These are phyloP conservation scores for Mesoligia furuncula DNA, from an alignment of 2,888 invertebrate species.

Conservation along the genomic window DNA sequence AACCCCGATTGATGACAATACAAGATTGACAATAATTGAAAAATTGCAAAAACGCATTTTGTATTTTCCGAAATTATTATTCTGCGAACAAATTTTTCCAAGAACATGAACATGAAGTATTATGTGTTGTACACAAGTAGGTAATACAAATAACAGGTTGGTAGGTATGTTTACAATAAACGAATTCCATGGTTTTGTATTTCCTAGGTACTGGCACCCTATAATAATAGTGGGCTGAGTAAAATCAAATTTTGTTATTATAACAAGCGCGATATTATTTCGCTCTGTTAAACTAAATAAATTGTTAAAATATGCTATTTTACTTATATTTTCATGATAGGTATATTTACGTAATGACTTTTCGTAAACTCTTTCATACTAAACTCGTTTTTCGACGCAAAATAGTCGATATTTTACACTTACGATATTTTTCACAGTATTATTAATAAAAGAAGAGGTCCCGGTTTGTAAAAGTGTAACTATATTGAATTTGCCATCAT, in stretches of 20 bases:
- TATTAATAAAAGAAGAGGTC: too few relatives aligned
- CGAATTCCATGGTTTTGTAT: background rate
- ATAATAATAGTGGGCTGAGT: background rate
- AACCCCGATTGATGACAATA: too few relatives aligned
- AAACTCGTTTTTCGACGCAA: background rate
- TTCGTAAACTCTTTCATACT: background rate
- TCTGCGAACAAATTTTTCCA: background rate
- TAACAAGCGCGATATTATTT: background rate
- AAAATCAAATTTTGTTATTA: background rate
- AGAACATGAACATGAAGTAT: background rate
- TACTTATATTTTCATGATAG: background rate
- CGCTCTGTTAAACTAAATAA: too few relatives aligned
- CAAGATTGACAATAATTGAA: background rate
- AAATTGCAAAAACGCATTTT: background rate
- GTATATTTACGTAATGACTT: background rate
- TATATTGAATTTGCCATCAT: background rate
- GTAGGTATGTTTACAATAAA: background rate
- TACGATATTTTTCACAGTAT: too few relatives aligned
- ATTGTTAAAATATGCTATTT: background rate
- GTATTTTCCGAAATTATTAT: background rate
- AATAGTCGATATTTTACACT: background rate
- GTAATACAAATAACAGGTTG: background rate
- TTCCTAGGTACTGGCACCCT: background rate
- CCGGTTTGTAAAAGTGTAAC: background rate
- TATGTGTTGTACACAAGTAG: too few relatives aligned